phyloP scores from a whole-genome alignment of 2,888 invertebrate species.

The Campoplex capitator region DNA sequence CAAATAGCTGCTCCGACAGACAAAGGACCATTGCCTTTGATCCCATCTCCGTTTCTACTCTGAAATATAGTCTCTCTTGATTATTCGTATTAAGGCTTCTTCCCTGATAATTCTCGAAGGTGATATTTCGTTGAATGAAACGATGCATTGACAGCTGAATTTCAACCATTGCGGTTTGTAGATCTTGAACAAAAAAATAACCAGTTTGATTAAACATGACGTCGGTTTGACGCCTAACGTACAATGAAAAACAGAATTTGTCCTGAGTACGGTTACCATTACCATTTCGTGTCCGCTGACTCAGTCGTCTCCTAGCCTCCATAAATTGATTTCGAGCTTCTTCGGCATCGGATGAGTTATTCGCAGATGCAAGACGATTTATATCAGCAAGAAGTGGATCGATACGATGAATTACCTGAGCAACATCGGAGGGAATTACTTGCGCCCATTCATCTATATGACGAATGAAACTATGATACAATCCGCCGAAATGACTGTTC shows the following conservation, averaged over 20 bases:
- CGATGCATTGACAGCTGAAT: slow-evolving; percentile 13
- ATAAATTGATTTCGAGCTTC: background rate
- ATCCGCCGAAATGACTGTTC: background rate
- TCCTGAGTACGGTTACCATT: background rate
- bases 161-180: slow-evolving; percentile 19
- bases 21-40: slow-evolving; percentile 10
- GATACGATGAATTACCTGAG: background rate
- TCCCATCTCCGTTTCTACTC: background rate
- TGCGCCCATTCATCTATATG: background rate
- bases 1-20: background rate
- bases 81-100: background rate
- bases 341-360: background rate
- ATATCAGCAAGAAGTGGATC: background rate
- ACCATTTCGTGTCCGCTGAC: background rate
- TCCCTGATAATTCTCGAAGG: slow-evolving; percentile 8
- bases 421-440: background rate
- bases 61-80: slow-evolving; percentile 24
- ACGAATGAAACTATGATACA: slow-evolving; percentile 28
- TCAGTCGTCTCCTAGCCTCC: background rate
- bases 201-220: background rate
- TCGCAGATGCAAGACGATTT: background rate
- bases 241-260: background rate
- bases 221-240: background rate
- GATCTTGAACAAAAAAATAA: background rate
- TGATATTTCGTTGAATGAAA: slow-evolving; percentile 5